Base-by-base conservation (phyloP, 2,888 invertebrate species). In the Coronaproctus castanopsis region DNA sequence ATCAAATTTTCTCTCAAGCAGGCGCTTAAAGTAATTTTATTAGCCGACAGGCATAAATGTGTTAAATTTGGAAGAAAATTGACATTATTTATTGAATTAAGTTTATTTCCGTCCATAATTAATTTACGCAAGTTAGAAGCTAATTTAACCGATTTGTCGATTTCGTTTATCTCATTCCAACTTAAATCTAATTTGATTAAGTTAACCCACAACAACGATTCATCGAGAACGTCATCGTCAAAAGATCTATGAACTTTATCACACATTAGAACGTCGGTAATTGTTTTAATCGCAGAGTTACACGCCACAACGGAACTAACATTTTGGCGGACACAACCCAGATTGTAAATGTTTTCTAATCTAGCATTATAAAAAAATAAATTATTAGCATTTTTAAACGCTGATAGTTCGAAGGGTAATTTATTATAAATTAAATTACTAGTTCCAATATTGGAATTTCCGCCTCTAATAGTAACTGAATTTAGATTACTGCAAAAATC, bases 401-500 rank as follows among this genome's bases (percentile, higher is more conserved):
- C 80, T 58, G 84, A 79, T 49, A 96, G 74, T 69, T 91, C 89
- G 72, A 89, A 87, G 24, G 76, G 75, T 24, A 95, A 75, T 50
- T 81, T 77, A 66, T 88, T 87, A 1, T 87, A 85, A 62, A 84
- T 76, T 62, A 96, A 83, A 70, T 88, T 91, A 70, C 92, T 93
- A 0, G 82, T 81, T 5, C 84, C 84, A 54, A 88, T 80, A 51
- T 79, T 77, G 60, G 79, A 76, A 23, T 76, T 74, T 65, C 78
- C 80, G 1, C 88, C 87, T 68, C 76, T 72, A 58, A 91, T 79
- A 64, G 76, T 77, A 14, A 90, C 71, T 21, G 77, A 76, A 21
- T 78, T 78, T 23, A 93, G 73, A 68, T 87, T 83, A 0, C 82
- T 82, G 70, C 85, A 86, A 68, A 90, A 87, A 72, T 95, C 95